Evolutionary conservation across 2,113 vertebrate species (phyloP).

Genomic region (Lutjanus erythropterus): DNA sequence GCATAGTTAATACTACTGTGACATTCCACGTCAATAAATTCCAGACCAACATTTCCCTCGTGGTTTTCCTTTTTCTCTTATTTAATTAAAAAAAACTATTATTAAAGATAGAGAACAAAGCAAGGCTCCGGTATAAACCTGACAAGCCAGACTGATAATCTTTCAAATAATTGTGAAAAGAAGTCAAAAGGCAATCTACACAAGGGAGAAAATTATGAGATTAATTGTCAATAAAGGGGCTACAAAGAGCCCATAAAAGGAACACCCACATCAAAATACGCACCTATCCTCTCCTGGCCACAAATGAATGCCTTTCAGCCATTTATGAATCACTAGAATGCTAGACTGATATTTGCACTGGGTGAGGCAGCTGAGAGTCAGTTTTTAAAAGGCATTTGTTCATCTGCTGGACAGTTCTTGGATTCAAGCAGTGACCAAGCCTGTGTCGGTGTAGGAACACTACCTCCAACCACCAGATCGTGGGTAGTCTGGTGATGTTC

Average conservation of each 20-base stretch:
- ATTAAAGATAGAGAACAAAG: neutral
- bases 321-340: conserved; percentile 72
- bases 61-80: conserved; percentile 20
- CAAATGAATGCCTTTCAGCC: conserved; percentile 57
- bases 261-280: conserved; percentile 49
- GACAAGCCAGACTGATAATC: conserved; percentile 13
- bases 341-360: conserved; percentile 66
- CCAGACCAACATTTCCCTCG: conserved; percentile 56
- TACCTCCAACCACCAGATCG: conserved; percentile 5
- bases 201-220: conserved; percentile 29
- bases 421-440: conserved; percentile 28
- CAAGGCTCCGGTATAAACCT: neutral
- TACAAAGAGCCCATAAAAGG: conserved; percentile 34
- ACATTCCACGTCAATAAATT: conserved; percentile 76
- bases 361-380: conserved; percentile 58
- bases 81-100: neutral
- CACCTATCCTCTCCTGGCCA: conserved; percentile 28
- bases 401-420: conserved; percentile 28
- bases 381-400: conserved; percentile 42
- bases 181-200: conserved; percentile 19
- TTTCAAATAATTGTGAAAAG: conserved; percentile 13
- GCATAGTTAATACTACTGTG: conserved; percentile 68
- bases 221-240: conserved; percentile 24
- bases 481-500: neutral
- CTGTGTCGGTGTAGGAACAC: neutral